phyloP scores from a whole-genome alignment of 2,797 vertebrate genomes.

The Erpetoichthys calabaricus region DNA sequence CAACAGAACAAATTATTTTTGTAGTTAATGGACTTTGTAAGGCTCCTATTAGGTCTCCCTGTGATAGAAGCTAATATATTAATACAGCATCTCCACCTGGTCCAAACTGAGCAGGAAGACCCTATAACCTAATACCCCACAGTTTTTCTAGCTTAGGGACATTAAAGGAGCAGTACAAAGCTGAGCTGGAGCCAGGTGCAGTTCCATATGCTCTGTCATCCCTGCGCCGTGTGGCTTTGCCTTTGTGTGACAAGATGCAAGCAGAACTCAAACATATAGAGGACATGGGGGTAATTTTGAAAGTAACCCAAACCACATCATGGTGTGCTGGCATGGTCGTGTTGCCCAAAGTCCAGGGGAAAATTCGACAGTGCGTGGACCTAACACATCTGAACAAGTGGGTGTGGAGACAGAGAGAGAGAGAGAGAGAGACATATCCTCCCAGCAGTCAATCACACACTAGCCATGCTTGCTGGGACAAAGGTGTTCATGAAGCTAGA shows the following conservation, averaged over 20 bases:
- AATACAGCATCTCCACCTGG: slow-evolving; percentile 7
- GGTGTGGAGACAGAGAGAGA: background rate
- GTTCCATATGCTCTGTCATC: slow-evolving; percentile 8
- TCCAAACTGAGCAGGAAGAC: slow-evolving; percentile 5
- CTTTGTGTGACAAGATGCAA: slow-evolving; percentile 4
- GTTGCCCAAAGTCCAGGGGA: slow-evolving; percentile 3
- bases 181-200: slow-evolving; percentile 4
- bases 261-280: slow-evolving; percentile 10
- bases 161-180: no score
- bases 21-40: slow-evolving; percentile 7
- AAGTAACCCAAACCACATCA: slow-evolving; percentile 3
- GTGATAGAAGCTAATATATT: slow-evolving; percentile 7
- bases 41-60: slow-evolving; percentile 8
- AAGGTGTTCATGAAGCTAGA: slow-evolving; percentile 9
- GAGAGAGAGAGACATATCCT: slow-evolving; percentile 5
- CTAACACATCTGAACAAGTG: background rate
- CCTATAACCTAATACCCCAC: slow-evolving; percentile 8
- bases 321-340: slow-evolving; percentile 11
- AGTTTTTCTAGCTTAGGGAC: no score
- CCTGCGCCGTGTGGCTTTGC: slow-evolving; percentile 4
- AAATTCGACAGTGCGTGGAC: background rate
- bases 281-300: slow-evolving; percentile 6
- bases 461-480: background rate
- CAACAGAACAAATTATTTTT: slow-evolving; percentile 12
- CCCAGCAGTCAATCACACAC: slow-evolving; percentile 1